These are phyloP conservation scores for Isoperla grammatica DNA, from an alignment of 2,888 invertebrate genomes.

Conservation along the genomic window DNA sequence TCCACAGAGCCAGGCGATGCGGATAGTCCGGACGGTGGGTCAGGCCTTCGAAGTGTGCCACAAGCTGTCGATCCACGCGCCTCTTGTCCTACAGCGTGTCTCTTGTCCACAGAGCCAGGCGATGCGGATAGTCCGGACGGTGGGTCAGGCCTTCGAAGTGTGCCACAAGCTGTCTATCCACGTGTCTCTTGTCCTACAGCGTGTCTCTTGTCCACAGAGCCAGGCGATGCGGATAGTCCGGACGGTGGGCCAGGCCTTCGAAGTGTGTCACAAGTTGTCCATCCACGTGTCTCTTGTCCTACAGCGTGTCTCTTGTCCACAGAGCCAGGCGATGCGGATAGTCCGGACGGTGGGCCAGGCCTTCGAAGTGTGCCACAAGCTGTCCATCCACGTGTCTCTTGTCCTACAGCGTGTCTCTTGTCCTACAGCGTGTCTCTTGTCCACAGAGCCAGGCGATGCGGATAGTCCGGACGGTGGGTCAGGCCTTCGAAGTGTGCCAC, in stretches of 20 bases:
- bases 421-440: too few species aligned
- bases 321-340: conserved; percentile 98
- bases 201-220: conserved; percentile 56
- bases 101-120: conserved; percentile 78
- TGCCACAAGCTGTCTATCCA: conserved; percentile 90
- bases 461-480: conserved; percentile 96
- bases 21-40: conserved; percentile 95
- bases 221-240: conserved; percentile 98
- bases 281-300: conserved; percentile 46
- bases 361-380: conserved; percentile 98
- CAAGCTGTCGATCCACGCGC: conserved; percentile 70
- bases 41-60: conserved; percentile 99
- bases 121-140: conserved; percentile 95
- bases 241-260: conserved; percentile 98
- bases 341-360: conserved; percentile 98
- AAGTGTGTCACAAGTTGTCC: conserved; percentile 96
- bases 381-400: conserved; percentile 61
- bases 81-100: conserved; percentile 26
- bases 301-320: conserved; percentile 34
- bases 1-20: conserved; percentile 93
- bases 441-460: conserved; percentile 95
- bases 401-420: too few species aligned
- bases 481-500: conserved; percentile 99
- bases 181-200: conserved; percentile 35
- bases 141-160: conserved; percentile 99